phyloP scores from a whole-genome alignment of 2,888 invertebrate genomes.

The Lepidonotus clava region DNA sequence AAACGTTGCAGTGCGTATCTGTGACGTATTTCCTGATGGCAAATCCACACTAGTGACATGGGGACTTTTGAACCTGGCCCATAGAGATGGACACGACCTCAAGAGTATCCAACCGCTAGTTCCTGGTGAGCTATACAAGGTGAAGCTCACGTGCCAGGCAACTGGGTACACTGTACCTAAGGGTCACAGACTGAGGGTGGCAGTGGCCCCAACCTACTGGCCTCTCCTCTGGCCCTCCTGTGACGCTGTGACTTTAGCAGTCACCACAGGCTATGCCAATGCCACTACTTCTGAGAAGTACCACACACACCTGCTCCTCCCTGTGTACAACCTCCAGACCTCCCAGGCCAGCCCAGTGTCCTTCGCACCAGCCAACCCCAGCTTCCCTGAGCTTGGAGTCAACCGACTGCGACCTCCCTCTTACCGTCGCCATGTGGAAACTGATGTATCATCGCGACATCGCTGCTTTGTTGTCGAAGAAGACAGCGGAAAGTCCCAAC shows the following conservation, averaged over 20 bases:
- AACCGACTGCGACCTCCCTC: not conserved
- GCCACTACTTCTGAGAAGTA: not conserved
- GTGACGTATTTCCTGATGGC: conserved; percentile 53
- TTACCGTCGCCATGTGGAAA: not conserved
- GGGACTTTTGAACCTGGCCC: conserved; percentile 55
- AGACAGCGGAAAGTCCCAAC: conserved; percentile 21
- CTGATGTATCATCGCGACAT: not conserved
- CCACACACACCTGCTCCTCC: not conserved
- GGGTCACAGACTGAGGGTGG: conserved; percentile 34
- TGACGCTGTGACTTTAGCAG: not conserved
- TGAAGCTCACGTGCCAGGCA: conserved; percentile 19
- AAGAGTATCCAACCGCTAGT: conserved; percentile 16
- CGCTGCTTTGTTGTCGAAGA: not conserved
- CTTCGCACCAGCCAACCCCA: not conserved
- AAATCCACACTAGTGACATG: conserved; percentile 51
- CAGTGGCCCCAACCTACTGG: conserved; percentile 41
- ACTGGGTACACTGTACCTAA: conserved; percentile 25
- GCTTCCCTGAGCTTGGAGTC: not conserved
- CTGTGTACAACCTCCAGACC: not conserved
- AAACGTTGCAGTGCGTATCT: conserved; percentile 39
- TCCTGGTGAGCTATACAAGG: conserved; percentile 44
- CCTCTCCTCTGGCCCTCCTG: conserved; percentile 49
- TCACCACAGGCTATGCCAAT: conserved; percentile 9
- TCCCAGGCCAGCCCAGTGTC: not conserved
- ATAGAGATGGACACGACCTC: conserved; percentile 50